These are phyloP conservation scores for Platysteira castanea DNA, from an alignment of 2,113 vertebrate genomes.

Conservation along the genomic window DNA sequence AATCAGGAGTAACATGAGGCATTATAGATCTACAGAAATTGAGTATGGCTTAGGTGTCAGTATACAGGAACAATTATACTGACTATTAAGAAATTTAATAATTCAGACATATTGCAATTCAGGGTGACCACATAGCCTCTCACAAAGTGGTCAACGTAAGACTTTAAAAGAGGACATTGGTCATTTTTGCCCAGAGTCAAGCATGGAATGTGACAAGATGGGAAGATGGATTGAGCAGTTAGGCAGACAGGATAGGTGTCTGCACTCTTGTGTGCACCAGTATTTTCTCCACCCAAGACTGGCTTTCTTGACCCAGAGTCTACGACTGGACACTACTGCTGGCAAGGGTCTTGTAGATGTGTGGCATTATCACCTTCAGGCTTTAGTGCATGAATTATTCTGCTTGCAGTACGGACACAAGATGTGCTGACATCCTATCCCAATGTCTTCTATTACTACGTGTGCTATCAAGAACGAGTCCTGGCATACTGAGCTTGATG, in stretches of 20 bases:
- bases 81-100: background rate
- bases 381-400: background rate
- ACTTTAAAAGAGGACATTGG: background rate
- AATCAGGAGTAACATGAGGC: background rate
- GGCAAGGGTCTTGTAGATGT: fast-evolving
- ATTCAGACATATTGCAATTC: background rate
- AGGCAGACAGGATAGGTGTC: background rate
- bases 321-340: background rate
- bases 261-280: too few species aligned
- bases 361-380: too few species aligned
- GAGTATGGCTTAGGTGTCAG: background rate
- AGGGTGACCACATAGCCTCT: background rate
- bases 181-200: background rate
- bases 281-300: fast-evolving
- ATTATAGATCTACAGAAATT: background rate
- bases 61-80: fast-evolving
- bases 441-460: fast-evolving
- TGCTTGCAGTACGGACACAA: background rate
- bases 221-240: background rate
- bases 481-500: background rate
- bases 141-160: background rate
- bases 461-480: background rate
- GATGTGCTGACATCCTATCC: background rate
- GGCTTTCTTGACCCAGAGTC: background rate
- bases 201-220: background rate